These are phyloP conservation scores for Thunnus thynnus DNA, from an alignment of 2,113 vertebrate genomes.

Conservation along the genomic window DNA sequence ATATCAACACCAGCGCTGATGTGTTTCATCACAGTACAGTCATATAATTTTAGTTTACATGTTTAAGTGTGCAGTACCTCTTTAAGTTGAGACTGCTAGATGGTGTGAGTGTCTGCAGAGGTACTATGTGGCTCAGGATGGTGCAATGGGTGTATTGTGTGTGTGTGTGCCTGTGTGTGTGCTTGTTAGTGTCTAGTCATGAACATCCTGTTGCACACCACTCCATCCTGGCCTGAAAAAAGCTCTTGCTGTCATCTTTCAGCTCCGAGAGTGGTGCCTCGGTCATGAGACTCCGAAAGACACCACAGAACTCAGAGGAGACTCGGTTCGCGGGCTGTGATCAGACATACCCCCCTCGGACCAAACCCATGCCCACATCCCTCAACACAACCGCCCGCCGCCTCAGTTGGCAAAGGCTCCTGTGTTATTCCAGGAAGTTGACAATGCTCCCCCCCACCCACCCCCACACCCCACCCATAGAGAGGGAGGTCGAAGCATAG, in stretches of 20 bases:
- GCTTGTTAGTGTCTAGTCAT: not conserved
- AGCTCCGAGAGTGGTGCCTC: conserved; percentile 41
- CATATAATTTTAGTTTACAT: no score
- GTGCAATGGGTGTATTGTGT: not conserved
- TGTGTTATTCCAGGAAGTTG: conserved; percentile 79
- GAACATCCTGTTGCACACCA: conserved; percentile 27
- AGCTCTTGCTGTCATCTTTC: not conserved
- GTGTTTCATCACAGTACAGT: no score
- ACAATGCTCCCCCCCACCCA: conserved; percentile 39
- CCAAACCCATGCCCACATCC: conserved; percentile 15
- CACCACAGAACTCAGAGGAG: conserved; percentile 54
- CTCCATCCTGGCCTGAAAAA: not conserved
- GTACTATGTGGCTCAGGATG: not conserved
- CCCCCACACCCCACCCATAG: not conserved
- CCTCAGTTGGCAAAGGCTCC: conserved; percentile 66
- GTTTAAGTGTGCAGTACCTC: no score
- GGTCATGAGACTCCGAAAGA: conserved; percentile 57
- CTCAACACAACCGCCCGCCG: conserved; percentile 27
- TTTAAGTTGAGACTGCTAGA: not conserved
- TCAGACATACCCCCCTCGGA: conserved; percentile 50
- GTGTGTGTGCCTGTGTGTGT: not conserved
- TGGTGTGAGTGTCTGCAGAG: conserved; percentile 5
- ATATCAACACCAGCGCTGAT: no score
- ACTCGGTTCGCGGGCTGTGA: conserved; percentile 59
- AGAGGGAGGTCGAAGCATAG: conserved; percentile 16